Evolutionary conservation across 2,797 vertebrate species (phyloP).

Genomic region (Rallus crepitans): DNA sequence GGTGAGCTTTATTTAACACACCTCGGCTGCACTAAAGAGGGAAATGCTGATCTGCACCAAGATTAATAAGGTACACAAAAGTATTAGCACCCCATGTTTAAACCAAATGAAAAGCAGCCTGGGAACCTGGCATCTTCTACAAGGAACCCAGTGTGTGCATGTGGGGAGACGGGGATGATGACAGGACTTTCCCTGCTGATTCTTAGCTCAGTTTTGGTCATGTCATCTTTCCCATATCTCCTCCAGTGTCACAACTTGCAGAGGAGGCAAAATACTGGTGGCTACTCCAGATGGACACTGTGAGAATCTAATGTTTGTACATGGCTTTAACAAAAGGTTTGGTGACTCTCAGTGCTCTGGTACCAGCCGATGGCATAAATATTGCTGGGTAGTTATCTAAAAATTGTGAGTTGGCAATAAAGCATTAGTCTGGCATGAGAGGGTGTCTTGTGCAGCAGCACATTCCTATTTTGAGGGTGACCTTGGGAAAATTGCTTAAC

Average conservation of each 20-base stretch:
- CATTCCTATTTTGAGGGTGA: not conserved
- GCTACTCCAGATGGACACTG: not conserved
- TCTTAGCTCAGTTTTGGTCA: not conserved
- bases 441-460: not conserved
- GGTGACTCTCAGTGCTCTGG: not conserved
- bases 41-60: not conserved
- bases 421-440: not conserved
- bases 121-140: not conserved
- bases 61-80: not conserved
- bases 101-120: conserved; percentile 6
- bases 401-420: not conserved
- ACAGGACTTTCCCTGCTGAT: not conserved
- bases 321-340: not conserved
- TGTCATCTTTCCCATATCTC: not conserved
- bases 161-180: accelerated
- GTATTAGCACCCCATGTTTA: not conserved
- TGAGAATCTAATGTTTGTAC: not conserved
- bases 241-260: not conserved
- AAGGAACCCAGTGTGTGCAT: not conserved
- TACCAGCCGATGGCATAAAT: not conserved
- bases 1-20: conserved; percentile 28
- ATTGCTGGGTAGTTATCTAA: not conserved
- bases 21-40: not conserved
- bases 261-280: not conserved
- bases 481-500: not conserved